Evolutionary conservation across 30 jellyfish, hydroid and myxozoan species (phyloP).

Genomic region (Calvadosia cruxmelitensis): DNA sequence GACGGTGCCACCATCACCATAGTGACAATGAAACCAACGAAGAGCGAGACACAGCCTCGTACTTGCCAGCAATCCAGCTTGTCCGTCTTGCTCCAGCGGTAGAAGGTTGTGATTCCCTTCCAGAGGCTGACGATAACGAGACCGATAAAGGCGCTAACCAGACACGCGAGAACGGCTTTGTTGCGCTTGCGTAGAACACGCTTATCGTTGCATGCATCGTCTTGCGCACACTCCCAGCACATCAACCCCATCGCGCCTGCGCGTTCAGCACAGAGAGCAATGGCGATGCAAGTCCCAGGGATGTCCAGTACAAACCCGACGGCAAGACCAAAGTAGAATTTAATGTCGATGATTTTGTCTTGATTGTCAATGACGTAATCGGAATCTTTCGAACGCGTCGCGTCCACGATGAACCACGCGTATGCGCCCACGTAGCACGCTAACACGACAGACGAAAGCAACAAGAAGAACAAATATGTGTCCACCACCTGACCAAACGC

Average conservation of each 20-base stretch:
- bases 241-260: constrained; percentile 61
- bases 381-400: constrained; percentile 27
- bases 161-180: constrained; percentile 37
- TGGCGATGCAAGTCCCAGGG: constrained; percentile 84
- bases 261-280: constrained; percentile 55
- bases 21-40: constrained; percentile 64
- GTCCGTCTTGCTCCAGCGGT: constrained; percentile 90
- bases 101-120: constrained; percentile 89
- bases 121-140: constrained; percentile 57
- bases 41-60: constrained; percentile 86
- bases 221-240: constrained; percentile 97
- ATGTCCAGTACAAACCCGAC: constrained; percentile 67
- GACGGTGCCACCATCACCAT: constrained; percentile 79
- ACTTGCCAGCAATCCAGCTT: constrained; percentile 93
- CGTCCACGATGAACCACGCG: constrained; percentile 64
- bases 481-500: constrained; percentile 66
- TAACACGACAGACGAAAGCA: constrained; percentile 44
- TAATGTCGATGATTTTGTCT: constrained; percentile 58
- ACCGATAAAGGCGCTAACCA: constrained; percentile 54
- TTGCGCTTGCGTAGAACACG: constrained; percentile 52
- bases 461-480: constrained; percentile 60
- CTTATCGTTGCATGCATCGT: constrained; percentile 56
- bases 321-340: constrained; percentile 63
- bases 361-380: constrained; percentile 49
- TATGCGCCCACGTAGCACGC: constrained; percentile 46